phyloP scores from a whole-genome alignment of 2,797 vertebrate genomes.

The Enteromius afrohamiltoni region DNA sequence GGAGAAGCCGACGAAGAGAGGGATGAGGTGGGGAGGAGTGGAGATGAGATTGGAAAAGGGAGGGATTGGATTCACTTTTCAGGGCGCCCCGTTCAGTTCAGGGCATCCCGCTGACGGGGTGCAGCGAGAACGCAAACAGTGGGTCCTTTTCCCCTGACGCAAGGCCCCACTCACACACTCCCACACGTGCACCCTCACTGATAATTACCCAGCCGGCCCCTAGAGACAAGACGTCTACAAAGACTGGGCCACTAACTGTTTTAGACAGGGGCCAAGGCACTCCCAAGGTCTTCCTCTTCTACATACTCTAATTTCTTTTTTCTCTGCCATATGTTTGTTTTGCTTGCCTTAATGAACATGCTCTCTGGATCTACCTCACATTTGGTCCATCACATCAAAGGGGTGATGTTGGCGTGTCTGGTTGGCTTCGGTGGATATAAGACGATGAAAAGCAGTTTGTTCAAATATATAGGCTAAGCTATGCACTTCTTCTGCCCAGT shows the following conservation, averaged over 20 bases:
- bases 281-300: constrained; percentile 63
- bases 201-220: constrained; percentile 75
- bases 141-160: constrained; percentile 35
- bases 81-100: constrained; percentile 25
- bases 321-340: constrained; percentile 72
- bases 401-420: constrained; percentile 33
- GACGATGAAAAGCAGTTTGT: background rate
- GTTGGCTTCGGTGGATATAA: background rate
- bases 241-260: constrained; percentile 70
- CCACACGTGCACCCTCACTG: constrained; percentile 60
- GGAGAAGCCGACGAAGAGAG: constrained; percentile 44
- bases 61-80: constrained; percentile 48
- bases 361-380: constrained; percentile 54
- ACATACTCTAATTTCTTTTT: constrained; percentile 62
- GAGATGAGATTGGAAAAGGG: constrained; percentile 30
- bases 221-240: constrained; percentile 69
- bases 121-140: constrained; percentile 52
- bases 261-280: constrained; percentile 73
- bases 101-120: constrained; percentile 48
- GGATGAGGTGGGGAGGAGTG: constrained; percentile 35
- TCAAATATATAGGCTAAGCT: background rate
- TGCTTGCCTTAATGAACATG: constrained; percentile 71
- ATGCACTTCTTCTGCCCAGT: too few species aligned
- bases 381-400: constrained; percentile 42
- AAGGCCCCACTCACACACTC: constrained; percentile 54